Evolutionary conservation across 1,140 invertebrate species (phyloP).

Genomic region (Bombus picipes): DNA sequence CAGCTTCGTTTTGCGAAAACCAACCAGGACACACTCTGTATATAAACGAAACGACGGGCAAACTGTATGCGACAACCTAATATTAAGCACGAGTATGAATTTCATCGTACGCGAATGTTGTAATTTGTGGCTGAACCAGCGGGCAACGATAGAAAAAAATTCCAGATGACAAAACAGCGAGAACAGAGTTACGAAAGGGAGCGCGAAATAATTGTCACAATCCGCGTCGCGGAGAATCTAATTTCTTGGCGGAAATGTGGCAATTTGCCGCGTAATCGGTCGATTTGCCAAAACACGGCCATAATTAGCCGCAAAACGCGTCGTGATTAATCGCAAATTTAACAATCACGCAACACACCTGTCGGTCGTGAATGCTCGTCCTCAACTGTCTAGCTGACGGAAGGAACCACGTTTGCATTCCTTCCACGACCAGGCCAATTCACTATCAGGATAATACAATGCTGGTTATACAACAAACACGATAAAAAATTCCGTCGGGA

Average conservation of each 20-base stretch:
- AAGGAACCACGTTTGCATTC: background rate
- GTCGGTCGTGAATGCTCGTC: constrained; percentile 24
- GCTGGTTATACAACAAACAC: background rate
- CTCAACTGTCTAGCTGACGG: constrained; percentile 18
- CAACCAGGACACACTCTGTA: background rate
- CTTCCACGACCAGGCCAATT: background rate
- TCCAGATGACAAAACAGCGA: background rate
- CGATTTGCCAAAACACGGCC: background rate
- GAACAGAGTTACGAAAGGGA: background rate
- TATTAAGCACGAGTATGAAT: background rate
- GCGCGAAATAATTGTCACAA: background rate
- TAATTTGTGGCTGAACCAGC: background rate
- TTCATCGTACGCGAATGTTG: background rate
- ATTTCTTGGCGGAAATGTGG: background rate
- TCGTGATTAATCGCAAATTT: background rate
- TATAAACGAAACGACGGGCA: background rate
- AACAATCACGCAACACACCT: constrained; percentile 31
- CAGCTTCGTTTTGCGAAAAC: background rate
- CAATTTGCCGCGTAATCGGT: constrained; percentile 2
- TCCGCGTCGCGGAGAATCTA: background rate
- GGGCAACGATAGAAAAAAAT: background rate
- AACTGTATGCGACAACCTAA: background rate
- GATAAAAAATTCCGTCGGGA: background rate
- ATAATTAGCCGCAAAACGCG: background rate
- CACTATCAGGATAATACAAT: background rate